Percentiles rank a stretch among this genome's conserved stretches.
Evolutionary conservation across 2,888 invertebrate genomes (phyloP).

Genomic region (Hyposoter dolosus): DNA sequence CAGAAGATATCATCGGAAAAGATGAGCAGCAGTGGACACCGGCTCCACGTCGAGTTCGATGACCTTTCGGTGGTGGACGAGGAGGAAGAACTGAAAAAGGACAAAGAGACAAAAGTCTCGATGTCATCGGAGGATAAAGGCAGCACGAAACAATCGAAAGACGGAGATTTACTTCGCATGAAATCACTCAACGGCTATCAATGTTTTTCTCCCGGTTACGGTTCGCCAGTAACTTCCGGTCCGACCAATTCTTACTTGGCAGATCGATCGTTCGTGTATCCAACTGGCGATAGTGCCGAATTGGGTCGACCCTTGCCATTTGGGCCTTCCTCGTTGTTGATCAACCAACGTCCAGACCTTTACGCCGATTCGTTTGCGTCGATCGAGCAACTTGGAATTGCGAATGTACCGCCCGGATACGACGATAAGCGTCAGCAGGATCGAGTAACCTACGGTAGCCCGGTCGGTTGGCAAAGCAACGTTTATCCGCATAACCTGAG

Average conservation of each 20-base stretch:
- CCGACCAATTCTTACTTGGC: conserved; percentile 75
- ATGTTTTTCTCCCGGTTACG: conserved; percentile 38
- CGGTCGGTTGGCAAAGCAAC: conserved; percentile 75
- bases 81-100: conserved; percentile 85
- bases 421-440: conserved; percentile 54
- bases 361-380: conserved; percentile 71
- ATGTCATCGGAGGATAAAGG: conserved; percentile 38
- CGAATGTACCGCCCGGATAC: conserved; percentile 28
- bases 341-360: conserved; percentile 73
- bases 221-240: conserved; percentile 59
- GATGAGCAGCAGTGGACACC: conserved; percentile 76
- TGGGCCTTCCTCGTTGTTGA: conserved; percentile 65
- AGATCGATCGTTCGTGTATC: conserved; percentile 79
- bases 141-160: conserved; percentile 45
- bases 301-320: conserved; percentile 59
- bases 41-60: conserved; percentile 87
- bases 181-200: conserved; percentile 48
- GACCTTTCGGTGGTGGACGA: conserved; percentile 92
- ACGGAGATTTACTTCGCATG: conserved; percentile 30
- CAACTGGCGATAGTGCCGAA: conserved; percentile 69
- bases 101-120: conserved; percentile 71
- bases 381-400: conserved; percentile 37
- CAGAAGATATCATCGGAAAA: conserved; percentile 86
- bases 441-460: conserved; percentile 51
- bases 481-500: conserved; percentile 33